Conservation (phyloP, 2,113 vertebrate genomes). For the Istiophorus platypterus region DNA sequence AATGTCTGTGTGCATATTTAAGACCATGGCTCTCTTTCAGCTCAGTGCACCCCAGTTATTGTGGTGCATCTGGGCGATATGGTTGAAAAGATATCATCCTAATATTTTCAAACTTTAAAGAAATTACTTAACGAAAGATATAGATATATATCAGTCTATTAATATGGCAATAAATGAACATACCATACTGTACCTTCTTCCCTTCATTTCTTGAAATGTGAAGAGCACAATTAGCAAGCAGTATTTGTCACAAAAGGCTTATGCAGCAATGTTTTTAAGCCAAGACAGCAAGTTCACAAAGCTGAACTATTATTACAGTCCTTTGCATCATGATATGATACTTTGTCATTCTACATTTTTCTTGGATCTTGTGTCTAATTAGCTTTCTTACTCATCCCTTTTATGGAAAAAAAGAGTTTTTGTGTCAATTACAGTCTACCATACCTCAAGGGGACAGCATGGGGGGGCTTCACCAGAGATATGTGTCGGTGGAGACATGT, state of each 20-base stretch:
- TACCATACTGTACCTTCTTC: background rate
- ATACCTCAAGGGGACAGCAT: background rate
- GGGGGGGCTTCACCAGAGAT: background rate
- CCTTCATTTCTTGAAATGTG: background rate
- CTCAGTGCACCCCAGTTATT: background rate
- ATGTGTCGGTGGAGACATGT: background rate
- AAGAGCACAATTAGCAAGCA: background rate
- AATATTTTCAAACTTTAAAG: background rate
- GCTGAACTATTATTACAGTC: constrained; percentile 18
- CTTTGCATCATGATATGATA: constrained; percentile 54
- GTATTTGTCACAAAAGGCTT: background rate
- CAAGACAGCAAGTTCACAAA: constrained; percentile 15
- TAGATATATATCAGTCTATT: too few species aligned
- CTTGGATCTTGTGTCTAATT: constrained; percentile 46
- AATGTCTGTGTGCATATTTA: background rate
- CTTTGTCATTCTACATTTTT: background rate
- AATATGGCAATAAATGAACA: too few species aligned
- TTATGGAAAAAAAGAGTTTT: constrained; percentile 1
- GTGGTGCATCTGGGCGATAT: background rate
- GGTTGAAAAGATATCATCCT: background rate
- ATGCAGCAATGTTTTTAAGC: background rate
- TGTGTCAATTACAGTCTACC: constrained; percentile 4
- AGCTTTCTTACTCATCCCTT: constrained; percentile 9
- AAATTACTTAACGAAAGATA: background rate
- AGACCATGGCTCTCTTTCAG: constrained; percentile 8